Base-by-base conservation (phyloP, 1,140 invertebrate species). In the Tyrophagus putrescentiae region DNA sequence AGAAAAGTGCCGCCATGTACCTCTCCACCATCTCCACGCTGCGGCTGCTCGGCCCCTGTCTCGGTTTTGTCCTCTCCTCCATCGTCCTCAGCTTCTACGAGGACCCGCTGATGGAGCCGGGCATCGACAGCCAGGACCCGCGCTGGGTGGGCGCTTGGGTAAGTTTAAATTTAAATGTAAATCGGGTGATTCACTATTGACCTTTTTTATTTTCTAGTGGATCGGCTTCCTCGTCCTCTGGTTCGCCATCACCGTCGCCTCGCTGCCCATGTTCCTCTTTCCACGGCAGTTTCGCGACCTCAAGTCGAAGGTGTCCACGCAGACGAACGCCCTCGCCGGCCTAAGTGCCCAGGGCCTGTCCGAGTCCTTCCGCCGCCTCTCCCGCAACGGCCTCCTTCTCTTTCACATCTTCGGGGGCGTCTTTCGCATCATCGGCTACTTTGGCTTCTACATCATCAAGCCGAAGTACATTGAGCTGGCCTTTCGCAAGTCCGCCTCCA, bases 381-480 rank as follows among this genome's bases (percentile, higher is more conserved):
- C 80, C 16, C 77, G 71, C 6, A 85, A 85, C 64, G 77, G 73
- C 13, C 78, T 81, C 0, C 72, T 83, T 27, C 80, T 83, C 73
- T 81, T 77, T 67, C 83, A 84, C 64, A 81, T 80, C 59, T 69
- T 83, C 0, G 77, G 81, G 0, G 76, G 77, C 0, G 76, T 83
- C 1, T 83, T 83, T 65, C 83, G 82, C 66, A 75, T 82, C 16
- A 76, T 84, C 63, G 82, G 82, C 0, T 82, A 81, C 64, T 80
- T 81, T 69, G 82, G 82, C 0, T 84, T 83, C 65, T 83, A 80
- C 77, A 82, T 83, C 9, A 84, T 83, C 65, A 77, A 83, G 69
- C 82, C 83, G 1, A 84, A 84, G 67, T 85, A 84, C 60, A 82
- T 84, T 53, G 82, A 85, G 70, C 80, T 79, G 0, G 81, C 84